A percentile compares a stretch with the other conserved stretches of the same genome.
phyloP scores from a whole-genome alignment of 2,888 invertebrate genomes.

The Volucella bombylans region DNA sequence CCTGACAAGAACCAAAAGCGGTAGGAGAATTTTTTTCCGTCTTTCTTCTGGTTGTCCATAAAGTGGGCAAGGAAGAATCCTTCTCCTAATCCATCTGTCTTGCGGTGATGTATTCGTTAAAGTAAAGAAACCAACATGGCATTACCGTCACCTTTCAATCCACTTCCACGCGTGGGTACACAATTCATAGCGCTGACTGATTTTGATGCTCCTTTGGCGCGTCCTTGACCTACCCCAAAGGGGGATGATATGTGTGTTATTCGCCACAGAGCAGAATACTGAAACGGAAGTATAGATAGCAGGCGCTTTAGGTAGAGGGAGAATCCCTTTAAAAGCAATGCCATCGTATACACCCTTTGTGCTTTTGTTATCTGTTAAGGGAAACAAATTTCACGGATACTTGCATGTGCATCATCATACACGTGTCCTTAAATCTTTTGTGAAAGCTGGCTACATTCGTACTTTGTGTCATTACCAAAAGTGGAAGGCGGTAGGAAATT shows the following conservation, averaged over 20 bases:
- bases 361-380: neutral
- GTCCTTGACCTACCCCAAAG: slow-evolving; percentile 56
- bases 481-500: slow-evolving; percentile 26
- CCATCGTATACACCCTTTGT: slow-evolving; percentile 1
- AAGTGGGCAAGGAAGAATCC: slow-evolving; percentile 2
- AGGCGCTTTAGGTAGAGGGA: neutral
- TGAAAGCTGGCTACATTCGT: slow-evolving; percentile 23
- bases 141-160: no score
- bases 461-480: slow-evolving; percentile 23
- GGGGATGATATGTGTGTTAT: slow-evolving; percentile 14
- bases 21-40: neutral
- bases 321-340: neutral
- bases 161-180: slow-evolving; percentile 7
- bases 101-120: neutral
- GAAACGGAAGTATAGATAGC: neutral
- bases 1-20: neutral
- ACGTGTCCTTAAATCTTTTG: slow-evolving; percentile 53
- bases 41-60: neutral
- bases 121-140: no score
- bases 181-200: slow-evolving; percentile 17
- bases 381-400: slow-evolving; percentile 40
- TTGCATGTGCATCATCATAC: slow-evolving; percentile 32
- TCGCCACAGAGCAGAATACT: slow-evolving; percentile 17
- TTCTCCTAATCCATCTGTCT: neutral
- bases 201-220: neutral